These are phyloP conservation scores for Sebastes steindachneri DNA, from an alignment of 2,797 vertebrate genomes.

Conservation along the genomic window DNA sequence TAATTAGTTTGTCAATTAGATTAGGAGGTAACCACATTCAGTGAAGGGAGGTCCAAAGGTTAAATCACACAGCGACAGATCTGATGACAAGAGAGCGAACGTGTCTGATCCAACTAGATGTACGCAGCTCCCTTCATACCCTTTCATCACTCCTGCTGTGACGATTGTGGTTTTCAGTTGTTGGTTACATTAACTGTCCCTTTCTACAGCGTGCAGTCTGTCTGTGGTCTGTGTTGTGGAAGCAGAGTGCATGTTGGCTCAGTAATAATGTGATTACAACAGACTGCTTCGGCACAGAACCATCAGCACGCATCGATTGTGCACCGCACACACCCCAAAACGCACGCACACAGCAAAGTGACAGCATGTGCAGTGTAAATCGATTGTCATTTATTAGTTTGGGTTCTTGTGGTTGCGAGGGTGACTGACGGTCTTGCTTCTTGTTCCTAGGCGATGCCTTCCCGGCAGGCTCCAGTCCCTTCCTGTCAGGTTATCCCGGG, in stretches of 20 bases:
- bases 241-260: constrained; percentile 43
- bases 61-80: background rate
- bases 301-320: constrained; percentile 55
- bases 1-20: background rate
- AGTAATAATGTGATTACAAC: constrained; percentile 71
- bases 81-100: background rate
- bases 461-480: constrained; percentile 81
- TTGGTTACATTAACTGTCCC: constrained; percentile 45
- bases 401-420: constrained; percentile 18
- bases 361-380: constrained; percentile 27
- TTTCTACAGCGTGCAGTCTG: constrained; percentile 16
- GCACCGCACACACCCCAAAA: background rate
- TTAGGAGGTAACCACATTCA: background rate
- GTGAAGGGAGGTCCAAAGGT: background rate
- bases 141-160: constrained; percentile 3
- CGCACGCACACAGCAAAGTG: constrained; percentile 1
- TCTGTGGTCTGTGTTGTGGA: constrained; percentile 60
- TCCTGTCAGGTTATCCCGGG: constrained; percentile 84
- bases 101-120: background rate
- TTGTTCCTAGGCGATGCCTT: constrained; percentile 83
- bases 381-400: constrained; percentile 29
- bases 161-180: constrained; percentile 29
- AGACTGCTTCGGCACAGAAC: constrained; percentile 21
- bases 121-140: background rate
- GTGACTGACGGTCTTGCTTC: constrained; percentile 41